A percentile compares a stretch with the other conserved stretches of the same genome.
Conservation (phyloP, 1,140 invertebrate species). For the Pachypsylla venusta region DNA sequence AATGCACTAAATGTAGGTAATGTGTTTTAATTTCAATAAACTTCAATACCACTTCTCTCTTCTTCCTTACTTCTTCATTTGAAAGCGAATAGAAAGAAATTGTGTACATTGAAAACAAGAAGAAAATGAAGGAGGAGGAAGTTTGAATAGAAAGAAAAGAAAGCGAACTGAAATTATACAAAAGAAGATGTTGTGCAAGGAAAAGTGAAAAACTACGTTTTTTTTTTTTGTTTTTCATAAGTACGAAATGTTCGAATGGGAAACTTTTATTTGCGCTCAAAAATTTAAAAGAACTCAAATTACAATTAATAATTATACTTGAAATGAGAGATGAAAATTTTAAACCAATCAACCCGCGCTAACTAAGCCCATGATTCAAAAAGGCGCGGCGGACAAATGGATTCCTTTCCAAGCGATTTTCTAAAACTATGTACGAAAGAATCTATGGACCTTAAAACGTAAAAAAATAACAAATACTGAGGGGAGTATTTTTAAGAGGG, state of each 20-base stretch:
- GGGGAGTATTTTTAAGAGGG: too few species aligned
- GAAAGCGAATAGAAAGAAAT: slow-evolving; percentile 7
- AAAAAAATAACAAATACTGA: too few species aligned
- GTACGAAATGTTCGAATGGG: neutral
- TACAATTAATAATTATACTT: too few species aligned
- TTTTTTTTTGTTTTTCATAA: neutral
- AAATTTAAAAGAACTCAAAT: too few species aligned
- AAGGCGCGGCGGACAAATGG: too few species aligned
- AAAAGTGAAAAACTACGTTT: neutral
- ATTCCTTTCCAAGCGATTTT: too few species aligned
- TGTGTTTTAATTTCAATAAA: slow-evolving; percentile 9
- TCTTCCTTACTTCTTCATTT: neutral
- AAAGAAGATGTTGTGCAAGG: neutral
- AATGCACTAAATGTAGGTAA: slow-evolving; percentile 8
- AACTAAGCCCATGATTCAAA: too few species aligned
- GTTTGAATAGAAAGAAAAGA: slow-evolving; percentile 1
- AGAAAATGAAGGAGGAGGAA: neutral
- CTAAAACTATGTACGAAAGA: too few species aligned
- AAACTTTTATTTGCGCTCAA: neutral
- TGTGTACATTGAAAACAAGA: neutral
- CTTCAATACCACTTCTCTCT: neutral
- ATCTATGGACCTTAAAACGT: too few species aligned
- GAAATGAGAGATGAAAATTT: too few species aligned
- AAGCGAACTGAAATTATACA: neutral
- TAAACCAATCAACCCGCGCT: too few species aligned